Evolutionary conservation across 2,888 invertebrate genomes (phyloP).

Genomic region (Gastrophysa polygoni): DNA sequence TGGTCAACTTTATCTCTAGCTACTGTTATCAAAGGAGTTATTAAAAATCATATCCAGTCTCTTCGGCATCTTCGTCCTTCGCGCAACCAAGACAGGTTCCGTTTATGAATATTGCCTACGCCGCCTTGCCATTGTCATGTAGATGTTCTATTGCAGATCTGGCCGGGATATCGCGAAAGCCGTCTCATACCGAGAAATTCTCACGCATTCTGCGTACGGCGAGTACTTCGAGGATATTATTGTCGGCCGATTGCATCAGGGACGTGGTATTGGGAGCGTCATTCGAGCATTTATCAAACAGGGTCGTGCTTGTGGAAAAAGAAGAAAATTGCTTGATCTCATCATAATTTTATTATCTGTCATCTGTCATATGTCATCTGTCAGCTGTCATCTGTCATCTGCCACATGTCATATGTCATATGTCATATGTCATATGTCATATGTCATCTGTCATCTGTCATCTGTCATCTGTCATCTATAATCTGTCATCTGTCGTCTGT

Average conservation of each 20-base stretch:
- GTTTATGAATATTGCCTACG: slow-evolving; percentile 36
- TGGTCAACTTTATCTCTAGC: too few species aligned
- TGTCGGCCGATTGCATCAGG: slow-evolving; percentile 16
- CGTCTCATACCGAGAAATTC: slow-evolving; percentile 32
- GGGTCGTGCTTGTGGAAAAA: neutral
- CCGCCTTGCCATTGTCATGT: slow-evolving; percentile 33
- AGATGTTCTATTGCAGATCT: slow-evolving; percentile 26
- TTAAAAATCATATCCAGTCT: slow-evolving; percentile 3
- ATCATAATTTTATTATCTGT: too few species aligned
- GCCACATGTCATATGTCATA: too few species aligned
- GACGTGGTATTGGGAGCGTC: slow-evolving; percentile 2
- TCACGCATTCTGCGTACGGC: slow-evolving; percentile 37
- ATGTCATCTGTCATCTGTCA: too few species aligned
- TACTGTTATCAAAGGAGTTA: too few species aligned
- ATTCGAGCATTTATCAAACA: too few species aligned
- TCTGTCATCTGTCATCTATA: too few species aligned
- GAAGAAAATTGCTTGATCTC: too few species aligned
- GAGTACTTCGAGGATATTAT: slow-evolving; percentile 1
- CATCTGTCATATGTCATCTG: too few species aligned
- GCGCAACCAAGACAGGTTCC: slow-evolving; percentile 21
- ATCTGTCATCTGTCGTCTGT: too few species aligned
- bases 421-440: too few species aligned
- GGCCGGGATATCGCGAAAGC: slow-evolving; percentile 25
- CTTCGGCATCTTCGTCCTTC: slow-evolving; percentile 16
- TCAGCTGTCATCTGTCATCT: too few species aligned